A percentile compares a stretch with the other conserved stretches of the same genome.
Evolutionary conservation across 1,140 invertebrate species (phyloP).

Genomic region (Zaprionus kolodkinae): DNA sequence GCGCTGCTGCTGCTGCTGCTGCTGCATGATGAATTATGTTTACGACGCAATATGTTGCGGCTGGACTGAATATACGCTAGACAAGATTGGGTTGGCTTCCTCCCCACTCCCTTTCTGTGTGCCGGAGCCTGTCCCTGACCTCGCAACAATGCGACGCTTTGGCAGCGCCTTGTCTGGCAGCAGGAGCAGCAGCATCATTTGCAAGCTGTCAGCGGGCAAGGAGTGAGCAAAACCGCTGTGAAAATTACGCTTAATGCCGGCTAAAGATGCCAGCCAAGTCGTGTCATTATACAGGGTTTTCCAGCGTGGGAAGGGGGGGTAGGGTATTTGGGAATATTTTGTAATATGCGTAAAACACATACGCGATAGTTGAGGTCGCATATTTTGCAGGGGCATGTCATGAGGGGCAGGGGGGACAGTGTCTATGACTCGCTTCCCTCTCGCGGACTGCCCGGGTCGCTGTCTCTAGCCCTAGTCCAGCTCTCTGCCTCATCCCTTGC

Average conservation of each 20-base stretch:
- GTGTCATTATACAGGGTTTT: conserved; percentile 55
- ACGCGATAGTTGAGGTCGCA: conserved; percentile 22
- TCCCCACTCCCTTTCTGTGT: neutral
- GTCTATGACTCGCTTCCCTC: neutral
- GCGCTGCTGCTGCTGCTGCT: conserved; percentile 9
- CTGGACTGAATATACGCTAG: conserved; percentile 29
- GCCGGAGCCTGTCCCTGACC: conserved; percentile 7
- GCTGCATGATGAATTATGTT: conserved; percentile 83
- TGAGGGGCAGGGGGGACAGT: neutral
- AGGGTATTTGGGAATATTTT: neutral
- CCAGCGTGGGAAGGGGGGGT: too few species aligned
- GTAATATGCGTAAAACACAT: conserved; percentile 9
- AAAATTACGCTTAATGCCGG: conserved; percentile 74
- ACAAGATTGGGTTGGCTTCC: neutral
- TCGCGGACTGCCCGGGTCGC: too few species aligned
- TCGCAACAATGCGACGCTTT: conserved; percentile 62
- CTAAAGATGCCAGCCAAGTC: conserved; percentile 47
- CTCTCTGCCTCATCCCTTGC: neutral
- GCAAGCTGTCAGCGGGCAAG: conserved; percentile 64
- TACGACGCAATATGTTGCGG: conserved; percentile 82
- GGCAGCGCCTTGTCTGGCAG: conserved; percentile 31
- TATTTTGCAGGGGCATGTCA: conserved; percentile 23
- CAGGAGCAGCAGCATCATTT: too few species aligned
- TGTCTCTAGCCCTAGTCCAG: too few species aligned
- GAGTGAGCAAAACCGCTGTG: conserved; percentile 16